Evolutionary conservation across 2,888 invertebrate genomes (phyloP), one percentile per base, ranked within the genome.

Genomic region (Athalia rosae): DNA sequence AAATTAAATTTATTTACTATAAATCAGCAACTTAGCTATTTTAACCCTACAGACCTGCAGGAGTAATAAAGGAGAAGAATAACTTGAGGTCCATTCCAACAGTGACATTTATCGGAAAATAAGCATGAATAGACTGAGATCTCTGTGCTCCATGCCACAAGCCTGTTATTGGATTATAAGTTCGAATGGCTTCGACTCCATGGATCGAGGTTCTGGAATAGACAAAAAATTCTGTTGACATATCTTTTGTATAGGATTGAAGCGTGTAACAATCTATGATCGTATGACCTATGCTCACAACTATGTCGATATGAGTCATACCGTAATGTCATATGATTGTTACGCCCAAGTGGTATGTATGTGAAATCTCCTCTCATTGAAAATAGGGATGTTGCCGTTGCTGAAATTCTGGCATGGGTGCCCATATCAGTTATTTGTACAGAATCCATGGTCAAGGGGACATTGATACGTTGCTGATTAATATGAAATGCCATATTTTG

Each of bases 301-400:
- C n/a, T n/a, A n/a, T n/a, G 7, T 9, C 45, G 9, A 13, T 43
- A 64, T 63, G 7, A 5, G 41, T 92, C 5, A 93, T 91, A 89
- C 94, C 94, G 81, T 92, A 93, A 50, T 92, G 93, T 90, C 92
- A 93, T 73, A 91, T 92, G 81, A 92, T 90, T 77, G 62, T 92
- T 92, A 11, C 92, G 91, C 0, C 91, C 91, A 1, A 91, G 91
- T 58, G 90, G 87, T 3, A 92, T 92, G 9, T 94, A 93, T 0
- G 94, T 94, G 13, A 95, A 91, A 80, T 94, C 95, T 0, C 95
- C 95, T 78, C 95, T 90, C 41, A 95, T 91, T 0, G 95, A 95
- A 0, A 94, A 93, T 62, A 95, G 91, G 0, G 86, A 92, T 74
- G 86, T 91, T 79, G 85, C 91, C 64, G 91, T 92, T 41, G 90